A percentile compares a stretch with the other conserved stretches of the same genome.
phyloP scores from a whole-genome alignment of 2,888 invertebrate species.

The Neoascia interrupta region DNA sequence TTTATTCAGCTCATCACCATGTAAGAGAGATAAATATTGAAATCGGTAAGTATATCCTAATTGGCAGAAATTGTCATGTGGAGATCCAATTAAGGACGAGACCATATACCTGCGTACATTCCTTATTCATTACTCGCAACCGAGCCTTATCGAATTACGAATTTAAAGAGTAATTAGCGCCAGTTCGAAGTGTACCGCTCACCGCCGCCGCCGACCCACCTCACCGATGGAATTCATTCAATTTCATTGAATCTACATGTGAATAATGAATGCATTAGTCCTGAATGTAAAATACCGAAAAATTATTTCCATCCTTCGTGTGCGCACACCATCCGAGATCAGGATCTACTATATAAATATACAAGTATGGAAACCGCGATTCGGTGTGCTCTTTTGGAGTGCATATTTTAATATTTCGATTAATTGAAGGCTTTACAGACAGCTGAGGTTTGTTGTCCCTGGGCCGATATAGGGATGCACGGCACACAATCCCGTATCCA shows the following conservation, averaged over 20 bases:
- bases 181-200: constrained; percentile 9
- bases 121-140: constrained; percentile 67
- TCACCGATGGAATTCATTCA: constrained; percentile 37
- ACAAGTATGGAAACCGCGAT: constrained; percentile 58
- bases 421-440: constrained; percentile 74
- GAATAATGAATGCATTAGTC: constrained; percentile 69
- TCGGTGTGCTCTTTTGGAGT: constrained; percentile 47
- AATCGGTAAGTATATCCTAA: constrained; percentile 52
- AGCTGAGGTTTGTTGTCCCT: constrained; percentile 72
- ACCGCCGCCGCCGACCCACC: neutral
- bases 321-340: neutral
- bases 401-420: constrained; percentile 70
- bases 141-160: constrained; percentile 67
- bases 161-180: constrained; percentile 68
- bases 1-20: too few relatives aligned
- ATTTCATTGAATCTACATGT: constrained; percentile 64
- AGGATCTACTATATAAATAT: too few relatives aligned
- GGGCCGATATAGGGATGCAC: neutral
- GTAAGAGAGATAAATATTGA: too few relatives aligned
- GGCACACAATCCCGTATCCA: neutral
- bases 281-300: constrained; percentile 62
- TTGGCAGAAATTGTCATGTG: constrained; percentile 56
- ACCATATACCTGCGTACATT: constrained; percentile 44
- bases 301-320: constrained; percentile 38
- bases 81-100: constrained; percentile 57